These are phyloP conservation scores for Fragum fragum DNA, from an alignment of 2,888 invertebrate species.

Conservation along the genomic window DNA sequence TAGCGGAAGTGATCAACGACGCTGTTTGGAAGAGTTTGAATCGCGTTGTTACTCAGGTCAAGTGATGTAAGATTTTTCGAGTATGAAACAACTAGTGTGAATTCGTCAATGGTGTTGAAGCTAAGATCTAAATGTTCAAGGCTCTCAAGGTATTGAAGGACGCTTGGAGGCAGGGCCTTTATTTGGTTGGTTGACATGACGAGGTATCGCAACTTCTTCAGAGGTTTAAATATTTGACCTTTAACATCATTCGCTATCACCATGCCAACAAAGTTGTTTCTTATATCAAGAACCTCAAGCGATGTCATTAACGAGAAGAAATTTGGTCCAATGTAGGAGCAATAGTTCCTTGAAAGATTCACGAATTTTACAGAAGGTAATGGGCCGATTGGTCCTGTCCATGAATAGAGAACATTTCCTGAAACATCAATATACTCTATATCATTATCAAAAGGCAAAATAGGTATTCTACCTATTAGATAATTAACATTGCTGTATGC, in stretches of 20 bases:
- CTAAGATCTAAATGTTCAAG: constrained; percentile 39
- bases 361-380: constrained; percentile 31
- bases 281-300: constrained; percentile 29
- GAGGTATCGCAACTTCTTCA: constrained; percentile 32
- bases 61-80: constrained; percentile 33
- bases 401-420: constrained; percentile 29
- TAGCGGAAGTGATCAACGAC: constrained; percentile 3
- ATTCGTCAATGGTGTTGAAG: constrained; percentile 31
- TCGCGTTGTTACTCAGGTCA: constrained; percentile 35
- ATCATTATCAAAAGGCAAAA: not conserved
- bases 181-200: constrained; percentile 38
- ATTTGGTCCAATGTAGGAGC: constrained; percentile 1
- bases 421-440: constrained; percentile 36
- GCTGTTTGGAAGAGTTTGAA: constrained; percentile 23
- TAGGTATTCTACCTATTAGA: not conserved
- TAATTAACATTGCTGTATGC: constrained; percentile 31
- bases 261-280: constrained; percentile 40
- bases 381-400: constrained; percentile 27
- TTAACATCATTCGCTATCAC: not conserved
- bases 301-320: constrained; percentile 14
- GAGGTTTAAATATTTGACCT: constrained; percentile 32
- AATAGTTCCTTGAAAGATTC: constrained; percentile 41
- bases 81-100: not conserved
- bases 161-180: not conserved
- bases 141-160: not conserved